Evolutionary conservation across 2,888 invertebrate genomes (phyloP).

Genomic region (Ctena decussata): DNA sequence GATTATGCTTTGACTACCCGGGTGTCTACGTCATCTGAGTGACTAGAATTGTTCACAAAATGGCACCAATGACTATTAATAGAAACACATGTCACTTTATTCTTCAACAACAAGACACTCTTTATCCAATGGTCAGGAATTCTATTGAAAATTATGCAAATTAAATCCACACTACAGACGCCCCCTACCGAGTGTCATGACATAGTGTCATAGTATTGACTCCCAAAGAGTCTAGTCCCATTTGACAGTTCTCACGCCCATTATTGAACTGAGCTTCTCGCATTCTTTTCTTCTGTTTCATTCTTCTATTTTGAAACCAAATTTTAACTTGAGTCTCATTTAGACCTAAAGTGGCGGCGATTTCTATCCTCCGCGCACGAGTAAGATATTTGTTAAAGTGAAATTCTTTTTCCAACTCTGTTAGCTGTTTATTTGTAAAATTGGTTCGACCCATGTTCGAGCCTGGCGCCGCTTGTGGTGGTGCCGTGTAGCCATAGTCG

Average conservation of each 20-base stretch:
- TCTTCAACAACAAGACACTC: constrained; percentile 5
- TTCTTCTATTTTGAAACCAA: constrained; percentile 87
- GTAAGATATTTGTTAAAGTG: constrained; percentile 99
- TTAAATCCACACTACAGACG: neutral
- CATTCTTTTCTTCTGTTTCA: constrained; percentile 87
- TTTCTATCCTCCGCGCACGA: constrained; percentile 98
- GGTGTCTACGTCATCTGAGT: neutral
- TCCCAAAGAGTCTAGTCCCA: constrained; percentile 75
- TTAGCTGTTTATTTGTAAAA: constrained; percentile 99
- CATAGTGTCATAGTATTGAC: constrained; percentile 77
- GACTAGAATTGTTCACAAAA: constrained; percentile 10
- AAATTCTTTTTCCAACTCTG: constrained; percentile 99
- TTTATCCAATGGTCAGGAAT: constrained; percentile 37
- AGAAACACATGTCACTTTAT: neutral
- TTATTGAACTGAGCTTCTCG: constrained; percentile 83
- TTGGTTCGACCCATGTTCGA: constrained; percentile 94
- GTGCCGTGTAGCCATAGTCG: constrained; percentile 72
- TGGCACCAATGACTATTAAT: neutral
- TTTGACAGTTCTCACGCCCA: constrained; percentile 71
- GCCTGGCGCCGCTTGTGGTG: constrained; percentile 63
- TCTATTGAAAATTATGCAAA: constrained; percentile 38
- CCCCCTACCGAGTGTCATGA: constrained; percentile 72
- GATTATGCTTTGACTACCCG: constrained; percentile 5
- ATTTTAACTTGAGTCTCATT: constrained; percentile 94
- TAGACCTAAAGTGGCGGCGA: constrained; percentile 97